Evolutionary conservation across 2,797 vertebrate species (phyloP).

Genomic region (Liparis tanakae): DNA sequence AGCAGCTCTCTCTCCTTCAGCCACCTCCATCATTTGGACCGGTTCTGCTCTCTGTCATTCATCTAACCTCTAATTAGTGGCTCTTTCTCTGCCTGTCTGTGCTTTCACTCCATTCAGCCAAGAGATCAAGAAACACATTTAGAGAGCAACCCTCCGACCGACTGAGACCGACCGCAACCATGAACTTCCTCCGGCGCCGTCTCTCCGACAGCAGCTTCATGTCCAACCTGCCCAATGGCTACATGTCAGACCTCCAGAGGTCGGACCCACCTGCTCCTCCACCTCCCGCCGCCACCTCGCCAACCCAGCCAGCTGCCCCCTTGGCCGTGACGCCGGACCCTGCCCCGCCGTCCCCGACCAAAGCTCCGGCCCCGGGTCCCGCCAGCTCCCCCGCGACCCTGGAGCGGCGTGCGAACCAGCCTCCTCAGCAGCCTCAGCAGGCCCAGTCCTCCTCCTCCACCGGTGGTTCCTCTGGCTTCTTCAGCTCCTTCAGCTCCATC

Average conservation of each 20-base stretch:
- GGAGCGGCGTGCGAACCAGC: conserved; percentile 71
- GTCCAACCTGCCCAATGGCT: conserved; percentile 97
- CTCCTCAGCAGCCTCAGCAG: conserved; percentile 65
- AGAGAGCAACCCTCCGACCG: conserved; percentile 5
- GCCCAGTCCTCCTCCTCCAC: conserved; percentile 77
- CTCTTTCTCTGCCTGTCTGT: conserved; percentile 16
- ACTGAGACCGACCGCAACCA: conserved; percentile 69
- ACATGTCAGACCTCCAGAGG: conserved; percentile 98
- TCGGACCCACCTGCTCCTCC: conserved; percentile 91
- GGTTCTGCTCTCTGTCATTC: conserved; percentile 59
- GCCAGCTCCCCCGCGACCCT: conserved; percentile 81
- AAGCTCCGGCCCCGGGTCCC: conserved; percentile 73
- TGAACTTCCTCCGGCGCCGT: conserved; percentile 98
- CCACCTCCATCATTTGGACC: conserved; percentile 37
- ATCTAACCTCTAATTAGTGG: conserved; percentile 57
- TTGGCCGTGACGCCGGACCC: conserved; percentile 82
- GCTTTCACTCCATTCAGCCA: conserved; percentile 34
- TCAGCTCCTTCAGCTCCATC: conserved; percentile 97
- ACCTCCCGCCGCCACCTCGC: conserved; percentile 77
- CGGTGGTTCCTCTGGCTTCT: conserved; percentile 89
- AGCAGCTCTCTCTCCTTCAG: conserved; percentile 56
- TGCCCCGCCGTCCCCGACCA: conserved; percentile 84
- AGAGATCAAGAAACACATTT: conserved; percentile 27
- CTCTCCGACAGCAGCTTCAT: conserved; percentile 99
- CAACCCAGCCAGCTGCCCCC: conserved; percentile 69